Percentiles rank a stretch among this genome's conserved stretches.
Evolutionary conservation across 2,113 vertebrate species (phyloP).

Genomic region (Anolis sagrei): DNA sequence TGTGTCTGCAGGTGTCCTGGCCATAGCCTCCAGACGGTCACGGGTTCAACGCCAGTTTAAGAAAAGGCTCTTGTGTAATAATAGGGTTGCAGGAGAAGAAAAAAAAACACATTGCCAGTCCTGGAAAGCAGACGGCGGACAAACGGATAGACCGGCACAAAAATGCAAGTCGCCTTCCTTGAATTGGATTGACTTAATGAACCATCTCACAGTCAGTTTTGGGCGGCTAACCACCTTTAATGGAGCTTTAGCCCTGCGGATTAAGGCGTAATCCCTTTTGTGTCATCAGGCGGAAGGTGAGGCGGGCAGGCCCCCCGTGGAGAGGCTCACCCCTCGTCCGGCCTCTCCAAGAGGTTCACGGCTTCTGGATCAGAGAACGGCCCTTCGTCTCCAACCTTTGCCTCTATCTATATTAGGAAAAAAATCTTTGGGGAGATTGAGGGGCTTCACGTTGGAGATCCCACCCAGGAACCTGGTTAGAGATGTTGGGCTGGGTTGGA

Average conservation of each 20-base stretch:
- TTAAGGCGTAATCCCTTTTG: slow-evolving; percentile 64
- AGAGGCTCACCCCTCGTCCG: neutral
- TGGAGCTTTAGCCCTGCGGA: slow-evolving; percentile 25
- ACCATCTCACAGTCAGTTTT: neutral
- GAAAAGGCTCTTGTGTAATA: neutral
- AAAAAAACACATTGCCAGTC: too few species aligned
- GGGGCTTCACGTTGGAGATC: too few species aligned
- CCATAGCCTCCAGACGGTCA: neutral
- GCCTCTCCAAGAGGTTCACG: neutral
- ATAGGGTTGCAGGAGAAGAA: neutral
- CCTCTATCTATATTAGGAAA: too few species aligned
- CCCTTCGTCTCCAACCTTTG: neutral
- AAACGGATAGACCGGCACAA: neutral
- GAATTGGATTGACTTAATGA: slow-evolving; percentile 27
- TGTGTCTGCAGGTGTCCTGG: neutral
- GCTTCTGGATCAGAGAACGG: neutral
- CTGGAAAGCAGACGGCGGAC: too few species aligned
- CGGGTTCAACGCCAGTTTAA: neutral
- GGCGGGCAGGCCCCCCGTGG: slow-evolving; percentile 10
- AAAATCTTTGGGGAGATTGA: too few species aligned
- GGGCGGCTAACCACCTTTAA: neutral
- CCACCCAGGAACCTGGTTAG: too few species aligned
- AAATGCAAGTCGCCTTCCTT: neutral
- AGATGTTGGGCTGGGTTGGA: too few species aligned
- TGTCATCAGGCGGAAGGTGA: slow-evolving; percentile 29